These are phyloP conservation scores for Aphis gossypii DNA, from an alignment of 1,140 invertebrate genomes.

Conservation along the genomic window DNA sequence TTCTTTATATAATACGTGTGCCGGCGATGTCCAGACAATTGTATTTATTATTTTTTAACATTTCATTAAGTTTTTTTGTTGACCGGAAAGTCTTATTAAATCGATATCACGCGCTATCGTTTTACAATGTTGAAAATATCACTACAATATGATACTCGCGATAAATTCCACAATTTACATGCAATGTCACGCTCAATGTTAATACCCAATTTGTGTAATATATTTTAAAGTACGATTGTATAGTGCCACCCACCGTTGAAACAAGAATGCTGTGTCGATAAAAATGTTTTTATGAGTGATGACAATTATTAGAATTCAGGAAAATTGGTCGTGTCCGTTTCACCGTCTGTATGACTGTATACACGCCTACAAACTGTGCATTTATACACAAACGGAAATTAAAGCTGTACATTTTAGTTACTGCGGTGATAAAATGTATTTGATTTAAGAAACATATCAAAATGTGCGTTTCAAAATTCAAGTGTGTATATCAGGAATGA, in stretches of 20 bases:
- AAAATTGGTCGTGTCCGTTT: too few relatives aligned
- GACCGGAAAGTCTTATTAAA: not conserved
- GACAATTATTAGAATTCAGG: not conserved
- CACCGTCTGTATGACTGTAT: too few relatives aligned
- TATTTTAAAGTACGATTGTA: not conserved
- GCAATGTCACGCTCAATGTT: not conserved
- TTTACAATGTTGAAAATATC: not conserved
- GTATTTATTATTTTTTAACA: conserved; percentile 9
- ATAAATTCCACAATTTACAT: not conserved
- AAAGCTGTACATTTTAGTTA: too few relatives aligned
- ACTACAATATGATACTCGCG: not conserved
- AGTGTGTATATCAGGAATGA: too few relatives aligned
- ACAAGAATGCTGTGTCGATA: too few relatives aligned
- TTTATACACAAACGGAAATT: too few relatives aligned
- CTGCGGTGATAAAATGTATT: too few relatives aligned
- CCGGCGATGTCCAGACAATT: not conserved
- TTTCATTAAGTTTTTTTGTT: not conserved
- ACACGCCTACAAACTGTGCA: too few relatives aligned
- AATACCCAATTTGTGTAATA: not conserved
- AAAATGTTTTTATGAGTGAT: not conserved
- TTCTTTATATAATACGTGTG: not conserved
- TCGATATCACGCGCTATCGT: not conserved
- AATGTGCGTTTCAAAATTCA: too few relatives aligned
- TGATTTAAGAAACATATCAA: too few relatives aligned
- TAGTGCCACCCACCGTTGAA: too few relatives aligned